Evolutionary conservation across 2,888 invertebrate species (phyloP).

Genomic region (Meloe dianella): DNA sequence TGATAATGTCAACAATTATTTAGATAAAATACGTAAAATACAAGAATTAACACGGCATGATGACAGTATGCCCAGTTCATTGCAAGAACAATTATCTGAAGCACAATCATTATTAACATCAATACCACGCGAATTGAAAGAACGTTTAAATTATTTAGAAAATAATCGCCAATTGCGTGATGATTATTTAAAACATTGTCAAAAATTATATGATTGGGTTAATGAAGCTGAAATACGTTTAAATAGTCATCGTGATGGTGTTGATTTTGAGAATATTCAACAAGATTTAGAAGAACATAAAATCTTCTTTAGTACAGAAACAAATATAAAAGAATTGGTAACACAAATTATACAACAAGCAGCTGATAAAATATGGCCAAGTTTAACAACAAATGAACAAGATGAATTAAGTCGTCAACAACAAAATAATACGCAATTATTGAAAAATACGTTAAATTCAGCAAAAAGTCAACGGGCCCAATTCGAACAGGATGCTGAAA

Average conservation of each 20-base stretch:
- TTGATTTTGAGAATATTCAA: slow-evolving; percentile 85
- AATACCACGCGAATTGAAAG: slow-evolving; percentile 80
- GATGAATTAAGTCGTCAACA: slow-evolving; percentile 83
- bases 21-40: slow-evolving; percentile 68
- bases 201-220: slow-evolving; percentile 83
- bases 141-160: slow-evolving; percentile 79
- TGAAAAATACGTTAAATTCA: slow-evolving; percentile 82
- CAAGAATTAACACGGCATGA: slow-evolving; percentile 76
- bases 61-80: slow-evolving; percentile 78
- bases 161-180: slow-evolving; percentile 78
- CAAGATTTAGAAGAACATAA: slow-evolving; percentile 87
- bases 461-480: slow-evolving; percentile 82
- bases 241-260: slow-evolving; percentile 80
- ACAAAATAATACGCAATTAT: slow-evolving; percentile 78
- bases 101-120: slow-evolving; percentile 79
- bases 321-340: slow-evolving; percentile 78
- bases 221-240: slow-evolving; percentile 81
- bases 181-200: slow-evolving; percentile 77
- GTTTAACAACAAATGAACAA: slow-evolving; percentile 79
- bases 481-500: slow-evolving; percentile 80
- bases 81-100: slow-evolving; percentile 85
- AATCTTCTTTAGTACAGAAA: slow-evolving; percentile 81
- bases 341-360: slow-evolving; percentile 82
- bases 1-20: slow-evolving; percentile 71
- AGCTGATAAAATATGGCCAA: slow-evolving; percentile 88